Percentiles rank a stretch among this genome's conserved stretches.
Conservation (phyloP, 2,888 invertebrate species). For the Hedya salicella region DNA sequence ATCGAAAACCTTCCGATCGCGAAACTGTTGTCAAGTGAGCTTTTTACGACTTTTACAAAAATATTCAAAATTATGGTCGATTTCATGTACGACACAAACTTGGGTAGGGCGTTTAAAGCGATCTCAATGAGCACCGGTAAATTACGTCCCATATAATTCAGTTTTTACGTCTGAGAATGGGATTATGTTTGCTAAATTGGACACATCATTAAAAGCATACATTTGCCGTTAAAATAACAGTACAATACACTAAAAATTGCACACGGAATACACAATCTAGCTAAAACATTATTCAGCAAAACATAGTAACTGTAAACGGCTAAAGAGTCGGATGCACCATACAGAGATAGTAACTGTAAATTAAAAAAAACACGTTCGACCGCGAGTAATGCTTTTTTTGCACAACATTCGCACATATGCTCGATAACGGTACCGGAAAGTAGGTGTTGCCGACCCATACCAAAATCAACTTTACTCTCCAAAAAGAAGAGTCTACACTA, state of each 20-base stretch:
- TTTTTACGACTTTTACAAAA: not conserved
- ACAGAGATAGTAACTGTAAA: constrained; percentile 69
- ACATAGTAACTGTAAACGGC: constrained; percentile 66
- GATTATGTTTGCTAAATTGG: constrained; percentile 18
- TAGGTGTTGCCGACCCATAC: constrained; percentile 47
- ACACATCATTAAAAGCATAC: constrained; percentile 46
- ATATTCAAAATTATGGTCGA: too few relatives aligned
- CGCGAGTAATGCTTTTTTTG: constrained; percentile 60
- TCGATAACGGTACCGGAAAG: constrained; percentile 62
- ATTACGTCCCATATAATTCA: not conserved
- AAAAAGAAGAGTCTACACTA: constrained; percentile 25
- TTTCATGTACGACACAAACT: too few relatives aligned
- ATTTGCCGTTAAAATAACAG: constrained; percentile 46
- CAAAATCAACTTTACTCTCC: constrained; percentile 46
- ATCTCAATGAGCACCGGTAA: not conserved
- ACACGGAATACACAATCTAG: constrained; percentile 39
- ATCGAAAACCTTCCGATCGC: constrained; percentile 22
- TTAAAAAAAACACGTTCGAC: constrained; percentile 56
- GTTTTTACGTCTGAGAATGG: constrained; percentile 9
- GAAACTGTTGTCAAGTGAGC: constrained; percentile 7
- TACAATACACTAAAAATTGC: constrained; percentile 23
- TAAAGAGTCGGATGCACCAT: too few relatives aligned
- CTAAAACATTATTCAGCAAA: constrained; percentile 43
- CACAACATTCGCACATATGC: constrained; percentile 58
- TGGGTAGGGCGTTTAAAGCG: not conserved